A percentile compares a stretch with the other conserved stretches of the same genome.
Evolutionary conservation across 2,888 invertebrate genomes (phyloP).

Genomic region (Dascillus cervinus): DNA sequence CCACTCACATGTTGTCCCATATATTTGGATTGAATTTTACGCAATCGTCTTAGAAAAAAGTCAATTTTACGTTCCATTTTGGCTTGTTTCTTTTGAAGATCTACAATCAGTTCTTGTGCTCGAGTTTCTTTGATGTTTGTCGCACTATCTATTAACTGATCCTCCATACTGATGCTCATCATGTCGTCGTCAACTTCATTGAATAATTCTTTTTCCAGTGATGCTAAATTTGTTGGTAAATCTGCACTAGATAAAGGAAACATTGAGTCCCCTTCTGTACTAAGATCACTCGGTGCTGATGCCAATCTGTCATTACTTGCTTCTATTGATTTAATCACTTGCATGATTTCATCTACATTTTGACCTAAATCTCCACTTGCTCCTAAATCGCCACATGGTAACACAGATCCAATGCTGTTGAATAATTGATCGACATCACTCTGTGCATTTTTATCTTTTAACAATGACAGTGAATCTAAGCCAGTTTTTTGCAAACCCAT

Average conservation of each 20-base stretch:
- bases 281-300: conserved; percentile 29
- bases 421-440: conserved; percentile 62
- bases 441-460: conserved; percentile 43
- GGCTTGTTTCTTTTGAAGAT: conserved; percentile 30
- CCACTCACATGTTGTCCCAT: conserved; percentile 72
- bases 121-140: conserved; percentile 38
- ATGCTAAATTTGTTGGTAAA: conserved; percentile 29
- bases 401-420: conserved; percentile 45
- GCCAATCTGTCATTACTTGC: conserved; percentile 42
- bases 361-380: conserved; percentile 29
- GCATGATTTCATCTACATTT: conserved; percentile 59
- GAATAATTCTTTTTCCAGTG: conserved; percentile 38
- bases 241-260: conserved; percentile 34
- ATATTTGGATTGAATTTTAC: conserved; percentile 67
- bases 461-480: conserved; percentile 48
- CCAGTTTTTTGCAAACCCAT: conserved; percentile 49
- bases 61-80: conserved; percentile 63
- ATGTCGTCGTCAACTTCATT: conserved; percentile 49
- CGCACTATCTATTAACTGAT: conserved; percentile 39
- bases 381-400: conserved; percentile 30
- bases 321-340: conserved; percentile 70
- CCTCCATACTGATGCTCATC: conserved; percentile 45
- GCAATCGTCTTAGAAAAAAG: conserved; percentile 62
- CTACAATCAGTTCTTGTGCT: conserved; percentile 48
- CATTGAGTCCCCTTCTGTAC: conserved; percentile 30